Percentiles rank a stretch among this genome's conserved stretches.
Evolutionary conservation across 2,113 vertebrate genomes (phyloP).

Genomic region (Lophura nycthemera): DNA sequence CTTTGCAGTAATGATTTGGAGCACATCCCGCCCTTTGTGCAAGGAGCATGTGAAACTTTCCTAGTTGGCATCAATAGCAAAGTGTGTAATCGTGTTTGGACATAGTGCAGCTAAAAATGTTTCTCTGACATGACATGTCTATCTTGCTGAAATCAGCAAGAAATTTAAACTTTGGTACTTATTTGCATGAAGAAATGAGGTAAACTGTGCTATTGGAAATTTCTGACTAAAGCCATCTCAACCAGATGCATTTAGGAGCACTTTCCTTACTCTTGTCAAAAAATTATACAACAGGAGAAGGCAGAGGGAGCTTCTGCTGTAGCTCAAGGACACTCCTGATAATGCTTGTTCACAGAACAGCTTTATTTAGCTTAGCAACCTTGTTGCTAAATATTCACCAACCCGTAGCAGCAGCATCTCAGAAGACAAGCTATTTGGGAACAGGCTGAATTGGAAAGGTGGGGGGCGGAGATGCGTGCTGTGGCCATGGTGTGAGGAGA

Average conservation of each 20-base stretch:
- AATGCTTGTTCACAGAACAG: not conserved
- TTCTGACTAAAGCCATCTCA: not conserved
- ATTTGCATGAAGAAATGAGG: not conserved
- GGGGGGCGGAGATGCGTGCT: not conserved
- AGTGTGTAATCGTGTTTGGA: not conserved
- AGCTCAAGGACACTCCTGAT: not conserved
- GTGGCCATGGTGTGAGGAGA: not conserved
- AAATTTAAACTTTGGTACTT: not conserved
- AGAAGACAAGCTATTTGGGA: not conserved
- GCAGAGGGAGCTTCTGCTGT: not conserved
- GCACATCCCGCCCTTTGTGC: not conserved
- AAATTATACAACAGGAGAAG: not conserved
- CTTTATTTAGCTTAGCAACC: conserved; percentile 12
- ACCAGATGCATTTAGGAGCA: fast-evolving
- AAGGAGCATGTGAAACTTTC: not conserved
- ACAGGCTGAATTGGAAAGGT: not conserved
- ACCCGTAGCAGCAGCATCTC: not conserved
- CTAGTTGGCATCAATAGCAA: not conserved
- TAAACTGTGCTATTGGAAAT: not conserved
- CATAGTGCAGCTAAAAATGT: not conserved
- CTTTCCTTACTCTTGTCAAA: not conserved
- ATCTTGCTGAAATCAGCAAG: not conserved
- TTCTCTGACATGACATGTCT: not conserved
- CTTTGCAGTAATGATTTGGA: not conserved
- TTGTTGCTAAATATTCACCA: not conserved